Percentiles rank a stretch among this genome's conserved stretches.
These are phyloP conservation scores for Leucoraja ocellata DNA, from an alignment of 2,797 vertebrate species.

Conservation along the genomic window DNA sequence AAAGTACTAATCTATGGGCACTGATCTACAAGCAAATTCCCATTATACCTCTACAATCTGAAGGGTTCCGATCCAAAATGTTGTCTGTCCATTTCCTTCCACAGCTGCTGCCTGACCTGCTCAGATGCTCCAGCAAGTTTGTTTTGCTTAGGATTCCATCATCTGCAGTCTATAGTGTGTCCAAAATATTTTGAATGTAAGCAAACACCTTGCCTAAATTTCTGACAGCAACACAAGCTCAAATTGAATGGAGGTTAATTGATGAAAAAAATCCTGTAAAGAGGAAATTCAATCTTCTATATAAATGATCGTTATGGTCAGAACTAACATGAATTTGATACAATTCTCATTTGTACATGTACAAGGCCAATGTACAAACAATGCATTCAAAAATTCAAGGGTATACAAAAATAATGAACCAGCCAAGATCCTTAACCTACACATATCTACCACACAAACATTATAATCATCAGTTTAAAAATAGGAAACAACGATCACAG, in stretches of 20 bases:
- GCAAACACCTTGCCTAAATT: neutral
- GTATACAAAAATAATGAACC: neutral
- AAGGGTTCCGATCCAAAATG: too few relatives aligned
- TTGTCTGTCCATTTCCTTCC: too few relatives aligned
- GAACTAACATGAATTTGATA: neutral
- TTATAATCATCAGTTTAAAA: neutral
- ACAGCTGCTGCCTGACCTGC: too few relatives aligned
- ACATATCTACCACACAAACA: neutral
- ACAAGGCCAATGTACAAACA: neutral
- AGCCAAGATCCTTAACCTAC: neutral
- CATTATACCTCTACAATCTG: too few relatives aligned
- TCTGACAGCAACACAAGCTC: neutral
- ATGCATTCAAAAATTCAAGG: neutral
- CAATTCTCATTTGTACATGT: too few relatives aligned
- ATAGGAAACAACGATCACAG: neutral
- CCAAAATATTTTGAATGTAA: neutral
- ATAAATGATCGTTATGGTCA: neutral
- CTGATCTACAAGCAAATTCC: too few relatives aligned
- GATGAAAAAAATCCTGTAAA: neutral
- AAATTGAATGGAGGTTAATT: neutral
- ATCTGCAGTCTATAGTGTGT: neutral
- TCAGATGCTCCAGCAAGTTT: too few relatives aligned
- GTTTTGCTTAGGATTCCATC: too few relatives aligned
- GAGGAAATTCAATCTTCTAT: neutral
- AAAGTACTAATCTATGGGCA: too few relatives aligned